Conservation (phyloP, 2,888 invertebrate genomes). For the Lissonota sp. region DNA sequence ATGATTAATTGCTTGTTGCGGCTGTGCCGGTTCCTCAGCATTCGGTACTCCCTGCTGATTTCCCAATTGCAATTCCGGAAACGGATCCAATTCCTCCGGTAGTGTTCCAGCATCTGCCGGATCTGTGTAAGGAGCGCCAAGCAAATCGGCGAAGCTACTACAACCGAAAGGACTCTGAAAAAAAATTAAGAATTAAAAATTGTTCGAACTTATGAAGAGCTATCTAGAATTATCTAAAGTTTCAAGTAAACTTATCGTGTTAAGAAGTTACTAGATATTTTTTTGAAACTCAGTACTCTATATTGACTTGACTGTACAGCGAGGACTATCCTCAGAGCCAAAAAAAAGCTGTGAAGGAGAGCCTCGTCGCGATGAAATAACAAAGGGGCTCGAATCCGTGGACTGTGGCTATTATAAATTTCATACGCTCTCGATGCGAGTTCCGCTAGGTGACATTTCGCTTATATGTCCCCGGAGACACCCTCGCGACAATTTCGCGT, state of each 20-base stretch:
- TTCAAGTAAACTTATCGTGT: too few relatives aligned
- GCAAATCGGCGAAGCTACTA: conserved; percentile 91
- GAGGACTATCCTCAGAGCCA: too few relatives aligned
- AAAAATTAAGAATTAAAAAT: conserved; percentile 4
- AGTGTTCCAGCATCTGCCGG: conserved; percentile 87
- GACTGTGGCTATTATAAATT: conserved; percentile 75
- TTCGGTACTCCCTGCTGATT: conserved; percentile 78
- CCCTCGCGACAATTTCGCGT: conserved; percentile 28
- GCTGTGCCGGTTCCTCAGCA: conserved; percentile 77
- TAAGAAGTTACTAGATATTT: too few relatives aligned
- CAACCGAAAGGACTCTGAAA: conserved; percentile 91
- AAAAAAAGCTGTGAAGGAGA: too few relatives aligned
- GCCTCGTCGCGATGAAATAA: too few relatives aligned
- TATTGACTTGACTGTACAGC: too few relatives aligned
- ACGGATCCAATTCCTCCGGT: conserved; percentile 90
- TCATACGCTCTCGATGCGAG: conserved; percentile 67
- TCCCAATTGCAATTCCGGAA: conserved; percentile 87
- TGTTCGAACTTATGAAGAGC: too few relatives aligned
- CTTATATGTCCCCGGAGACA: conserved; percentile 75
- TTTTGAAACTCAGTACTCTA: too few relatives aligned
- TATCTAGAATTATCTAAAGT: not conserved
- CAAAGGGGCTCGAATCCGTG: too few relatives aligned
- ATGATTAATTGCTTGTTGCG: conserved; percentile 78
- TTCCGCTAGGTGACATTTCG: conserved; percentile 80
- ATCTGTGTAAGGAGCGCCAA: conserved; percentile 90